Percentiles rank a stretch among this genome's conserved stretches.
These are phyloP conservation scores for Cygnus olor DNA, from an alignment of 2,797 vertebrate species.

Conservation along the genomic window DNA sequence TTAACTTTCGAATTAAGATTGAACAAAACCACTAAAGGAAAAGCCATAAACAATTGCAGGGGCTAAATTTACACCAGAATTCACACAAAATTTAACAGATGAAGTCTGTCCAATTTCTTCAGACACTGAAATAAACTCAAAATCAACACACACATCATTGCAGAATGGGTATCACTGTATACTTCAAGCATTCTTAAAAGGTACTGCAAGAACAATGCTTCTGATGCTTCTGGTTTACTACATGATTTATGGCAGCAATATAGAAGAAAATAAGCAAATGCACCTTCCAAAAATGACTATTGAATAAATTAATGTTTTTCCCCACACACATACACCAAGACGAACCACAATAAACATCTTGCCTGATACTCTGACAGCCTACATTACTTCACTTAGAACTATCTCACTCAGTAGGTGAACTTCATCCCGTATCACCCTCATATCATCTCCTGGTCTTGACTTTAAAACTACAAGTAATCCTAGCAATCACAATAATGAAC, in stretches of 20 bases:
- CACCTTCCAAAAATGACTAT: background rate
- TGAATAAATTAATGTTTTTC: background rate
- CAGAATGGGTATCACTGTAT: background rate
- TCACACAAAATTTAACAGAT: background rate
- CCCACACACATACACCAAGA: background rate
- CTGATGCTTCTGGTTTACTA: background rate
- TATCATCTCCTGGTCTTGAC: background rate
- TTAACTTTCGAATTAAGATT: slow-evolving; percentile 4
- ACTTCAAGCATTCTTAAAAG: background rate
- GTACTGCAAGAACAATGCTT: background rate
- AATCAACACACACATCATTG: background rate
- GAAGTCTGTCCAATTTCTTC: background rate
- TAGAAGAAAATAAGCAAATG: background rate
- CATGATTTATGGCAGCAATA: background rate
- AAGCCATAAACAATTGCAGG: background rate
- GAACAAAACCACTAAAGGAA: slow-evolving; percentile 1
- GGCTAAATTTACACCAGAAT: background rate
- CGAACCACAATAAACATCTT: background rate
- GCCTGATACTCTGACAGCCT: background rate
- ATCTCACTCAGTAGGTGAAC: background rate
- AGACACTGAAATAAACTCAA: background rate
- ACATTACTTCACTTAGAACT: background rate
- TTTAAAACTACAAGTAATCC: background rate
- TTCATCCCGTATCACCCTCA: accelerated
- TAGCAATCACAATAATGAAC: background rate